Percentiles rank a stretch among this genome's conserved stretches.
Evolutionary conservation across 1,140 invertebrate species (phyloP).

Genomic region (Zaprionus davidi): DNA sequence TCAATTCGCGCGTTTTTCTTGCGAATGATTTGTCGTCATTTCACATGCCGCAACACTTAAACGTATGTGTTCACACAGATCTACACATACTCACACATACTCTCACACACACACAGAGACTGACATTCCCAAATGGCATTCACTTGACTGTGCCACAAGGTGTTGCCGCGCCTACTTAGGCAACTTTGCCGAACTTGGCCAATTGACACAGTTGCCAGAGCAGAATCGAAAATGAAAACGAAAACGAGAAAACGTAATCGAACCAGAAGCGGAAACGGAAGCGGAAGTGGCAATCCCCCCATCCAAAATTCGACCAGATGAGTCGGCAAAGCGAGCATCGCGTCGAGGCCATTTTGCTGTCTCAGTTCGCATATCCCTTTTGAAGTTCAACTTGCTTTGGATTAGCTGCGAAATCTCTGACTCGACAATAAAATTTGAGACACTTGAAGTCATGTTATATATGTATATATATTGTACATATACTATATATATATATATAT

Average conservation of each 20-base stretch:
- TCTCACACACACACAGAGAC: neutral
- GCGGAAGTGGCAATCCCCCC: too few species aligned
- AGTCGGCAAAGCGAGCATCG: neutral
- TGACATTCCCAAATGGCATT: conserved; percentile 15
- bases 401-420: too few species aligned
- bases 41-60: conserved; percentile 32
- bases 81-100: neutral
- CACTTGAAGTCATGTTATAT: too few species aligned
- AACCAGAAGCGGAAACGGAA: neutral
- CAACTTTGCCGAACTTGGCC: conserved; percentile 23
- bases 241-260: conserved; percentile 6
- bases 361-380: neutral
- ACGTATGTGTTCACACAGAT: too few species aligned
- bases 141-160: conserved; percentile 2
- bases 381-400: neutral
- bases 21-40: conserved; percentile 58
- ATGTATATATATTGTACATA: too few species aligned
- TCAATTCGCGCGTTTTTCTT: conserved; percentile 8
- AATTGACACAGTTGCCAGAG: conserved; percentile 4
- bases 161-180: conserved; percentile 5
- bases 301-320: neutral
- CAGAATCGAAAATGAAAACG: neutral
- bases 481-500: too few species aligned
- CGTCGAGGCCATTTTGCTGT: too few species aligned
- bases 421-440: too few species aligned